These are phyloP conservation scores for Drosophila ochracea DNA, from an alignment of 2,888 invertebrate species.

Conservation along the genomic window DNA sequence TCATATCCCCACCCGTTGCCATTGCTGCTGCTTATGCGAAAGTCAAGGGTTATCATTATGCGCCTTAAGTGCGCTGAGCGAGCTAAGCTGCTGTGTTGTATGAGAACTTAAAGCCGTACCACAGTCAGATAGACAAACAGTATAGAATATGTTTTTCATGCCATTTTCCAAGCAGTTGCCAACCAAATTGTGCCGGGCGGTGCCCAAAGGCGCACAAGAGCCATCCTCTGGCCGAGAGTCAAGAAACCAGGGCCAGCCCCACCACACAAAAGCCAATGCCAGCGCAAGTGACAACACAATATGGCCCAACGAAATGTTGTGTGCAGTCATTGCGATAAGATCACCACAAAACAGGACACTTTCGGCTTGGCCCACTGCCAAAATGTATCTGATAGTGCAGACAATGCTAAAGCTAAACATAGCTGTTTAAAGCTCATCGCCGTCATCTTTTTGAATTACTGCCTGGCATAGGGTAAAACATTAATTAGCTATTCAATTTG, in stretches of 20 bases:
- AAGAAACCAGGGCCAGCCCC: slow-evolving; percentile 49
- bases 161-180: slow-evolving; percentile 75
- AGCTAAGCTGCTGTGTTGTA: slow-evolving; percentile 33
- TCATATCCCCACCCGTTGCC: not conserved
- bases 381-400: slow-evolving; percentile 18
- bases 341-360: slow-evolving; percentile 74
- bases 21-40: slow-evolving; percentile 54
- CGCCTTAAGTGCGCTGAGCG: slow-evolving; percentile 45
- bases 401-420: not conserved
- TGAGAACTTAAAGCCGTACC: slow-evolving; percentile 34
- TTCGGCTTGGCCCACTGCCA: slow-evolving; percentile 61
- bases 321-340: slow-evolving; percentile 70
- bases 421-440: slow-evolving; percentile 55
- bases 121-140: slow-evolving; percentile 2
- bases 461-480: slow-evolving; percentile 43
- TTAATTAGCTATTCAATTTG: slow-evolving; percentile 78
- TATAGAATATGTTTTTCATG: slow-evolving; percentile 38
- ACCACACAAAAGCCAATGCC: slow-evolving; percentile 35
- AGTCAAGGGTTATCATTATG: slow-evolving; percentile 81
- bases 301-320: slow-evolving; percentile 50
- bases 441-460: slow-evolving; percentile 9
- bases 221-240: slow-evolving; percentile 46
- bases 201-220: slow-evolving; percentile 42
- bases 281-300: slow-evolving; percentile 67
- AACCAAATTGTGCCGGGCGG: slow-evolving; percentile 62